phyloP scores from a whole-genome alignment of 2,113 vertebrate genomes.

The Daboia siamensis region DNA sequence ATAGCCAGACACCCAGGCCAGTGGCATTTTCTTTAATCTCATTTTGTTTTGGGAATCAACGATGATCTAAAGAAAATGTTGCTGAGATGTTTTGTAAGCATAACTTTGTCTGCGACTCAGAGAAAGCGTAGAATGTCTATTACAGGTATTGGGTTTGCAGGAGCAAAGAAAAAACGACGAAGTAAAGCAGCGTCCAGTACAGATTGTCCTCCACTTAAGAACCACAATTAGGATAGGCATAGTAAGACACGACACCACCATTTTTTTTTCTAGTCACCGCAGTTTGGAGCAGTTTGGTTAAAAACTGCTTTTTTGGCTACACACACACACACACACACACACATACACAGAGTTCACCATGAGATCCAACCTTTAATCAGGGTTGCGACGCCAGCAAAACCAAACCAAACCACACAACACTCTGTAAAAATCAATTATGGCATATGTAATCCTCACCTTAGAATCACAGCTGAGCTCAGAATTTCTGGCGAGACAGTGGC shows the following conservation, averaged over 20 bases:
- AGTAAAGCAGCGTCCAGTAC: too few species aligned
- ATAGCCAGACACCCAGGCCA: background rate
- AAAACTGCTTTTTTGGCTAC: too few species aligned
- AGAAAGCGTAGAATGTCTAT: background rate
- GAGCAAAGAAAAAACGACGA: background rate
- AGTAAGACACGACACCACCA: background rate
- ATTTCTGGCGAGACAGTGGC: too few species aligned
- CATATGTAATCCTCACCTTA: too few species aligned
- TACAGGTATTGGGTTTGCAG: background rate
- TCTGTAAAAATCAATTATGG: background rate
- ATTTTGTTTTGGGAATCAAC: background rate
- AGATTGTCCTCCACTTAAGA: too few species aligned
- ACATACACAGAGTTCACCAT: too few species aligned
- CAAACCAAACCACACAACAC: background rate
- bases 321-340: too few species aligned
- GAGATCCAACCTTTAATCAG: too few species aligned
- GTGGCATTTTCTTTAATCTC: background rate
- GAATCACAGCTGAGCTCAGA: too few species aligned
- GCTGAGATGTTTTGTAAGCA: background rate
- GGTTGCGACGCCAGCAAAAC: background rate
- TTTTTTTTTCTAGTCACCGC: background rate
- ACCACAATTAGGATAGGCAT: background rate
- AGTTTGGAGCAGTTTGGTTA: too few species aligned
- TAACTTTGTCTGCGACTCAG: background rate
- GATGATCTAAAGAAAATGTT: background rate